Conservation (phyloP, 2,888 invertebrate genomes). For the Nemurella pictetii region DNA sequence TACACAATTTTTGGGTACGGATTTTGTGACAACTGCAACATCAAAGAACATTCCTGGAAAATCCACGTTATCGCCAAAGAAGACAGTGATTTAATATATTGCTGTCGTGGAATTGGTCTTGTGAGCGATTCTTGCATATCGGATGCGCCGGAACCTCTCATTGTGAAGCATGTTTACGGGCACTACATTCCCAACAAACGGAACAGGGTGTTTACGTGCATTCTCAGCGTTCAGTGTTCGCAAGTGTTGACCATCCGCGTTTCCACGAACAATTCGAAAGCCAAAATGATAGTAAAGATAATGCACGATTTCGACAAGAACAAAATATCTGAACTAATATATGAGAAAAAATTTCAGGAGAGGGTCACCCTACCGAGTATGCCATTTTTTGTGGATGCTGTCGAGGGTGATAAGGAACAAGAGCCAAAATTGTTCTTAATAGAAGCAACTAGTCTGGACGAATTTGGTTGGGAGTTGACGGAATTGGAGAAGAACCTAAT, state of each 20-base stretch:
- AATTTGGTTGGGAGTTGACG: not conserved
- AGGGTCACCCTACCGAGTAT: not conserved
- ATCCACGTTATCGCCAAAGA: conserved; percentile 45
- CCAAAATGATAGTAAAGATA: not conserved
- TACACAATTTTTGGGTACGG: conserved; percentile 48
- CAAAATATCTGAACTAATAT: not conserved
- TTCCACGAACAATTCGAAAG: not conserved
- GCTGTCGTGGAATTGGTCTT: not conserved
- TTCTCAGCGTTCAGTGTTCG: not conserved
- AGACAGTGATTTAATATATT: conserved; percentile 6
- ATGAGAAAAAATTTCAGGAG: not conserved
- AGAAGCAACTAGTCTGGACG: not conserved
- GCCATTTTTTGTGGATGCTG: not conserved
- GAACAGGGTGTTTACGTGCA: not conserved
- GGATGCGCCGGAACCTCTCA: not conserved
- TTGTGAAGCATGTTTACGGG: not conserved
- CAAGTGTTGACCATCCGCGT: not conserved
- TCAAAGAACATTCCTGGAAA: conserved; percentile 45
- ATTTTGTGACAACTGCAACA: conserved; percentile 38
- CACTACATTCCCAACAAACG: conserved; percentile 27
- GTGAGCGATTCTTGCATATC: not conserved
- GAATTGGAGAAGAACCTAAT: not conserved
- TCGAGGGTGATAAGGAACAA: not conserved
- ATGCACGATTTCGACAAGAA: not conserved
- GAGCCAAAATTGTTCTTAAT: not conserved